Evolutionary conservation across 2,888 invertebrate genomes (phyloP).

Genomic region (Scrobipalpa atriplicella): DNA sequence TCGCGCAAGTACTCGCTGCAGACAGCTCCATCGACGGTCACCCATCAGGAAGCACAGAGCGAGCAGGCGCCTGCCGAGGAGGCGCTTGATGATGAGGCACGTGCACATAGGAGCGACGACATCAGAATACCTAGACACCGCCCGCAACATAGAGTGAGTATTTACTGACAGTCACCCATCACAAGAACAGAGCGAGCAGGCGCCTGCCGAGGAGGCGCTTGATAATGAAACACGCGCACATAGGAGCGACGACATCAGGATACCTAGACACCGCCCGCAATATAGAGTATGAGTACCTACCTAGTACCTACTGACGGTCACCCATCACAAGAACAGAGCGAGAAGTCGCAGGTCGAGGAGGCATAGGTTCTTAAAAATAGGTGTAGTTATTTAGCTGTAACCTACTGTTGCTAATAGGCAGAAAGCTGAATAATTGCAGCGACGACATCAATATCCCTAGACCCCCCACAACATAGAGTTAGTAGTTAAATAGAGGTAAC

Average conservation of each 20-base stretch:
- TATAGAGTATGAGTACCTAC: slow-evolving; percentile 49
- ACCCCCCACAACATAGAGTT: neutral
- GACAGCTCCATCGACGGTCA: slow-evolving; percentile 82
- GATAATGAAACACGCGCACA: slow-evolving; percentile 51
- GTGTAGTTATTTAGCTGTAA: no score
- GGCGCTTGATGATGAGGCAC: slow-evolving; percentile 89
- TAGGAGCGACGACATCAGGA: slow-evolving; percentile 88
- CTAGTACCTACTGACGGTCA: neutral
- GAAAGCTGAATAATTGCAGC: no score
- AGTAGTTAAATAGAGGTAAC: no score
- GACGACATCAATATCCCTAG: no score
- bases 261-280: slow-evolving; percentile 84
- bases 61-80: slow-evolving; percentile 89
- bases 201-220: slow-evolving; percentile 16
- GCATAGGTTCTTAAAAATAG: no score
- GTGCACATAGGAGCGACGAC: slow-evolving; percentile 90
- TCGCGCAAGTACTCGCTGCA: slow-evolving; percentile 90
- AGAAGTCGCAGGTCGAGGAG: no score
- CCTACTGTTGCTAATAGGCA: no score
- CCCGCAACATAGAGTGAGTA: slow-evolving; percentile 73
- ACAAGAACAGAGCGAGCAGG: neutral
- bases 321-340: neutral
- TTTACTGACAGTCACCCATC: slow-evolving; percentile 35
- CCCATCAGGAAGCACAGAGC: slow-evolving; percentile 82
- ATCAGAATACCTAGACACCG: slow-evolving; percentile 85